phyloP scores from a whole-genome alignment of 2,113 vertebrate species.

The Willisornis vidua region DNA sequence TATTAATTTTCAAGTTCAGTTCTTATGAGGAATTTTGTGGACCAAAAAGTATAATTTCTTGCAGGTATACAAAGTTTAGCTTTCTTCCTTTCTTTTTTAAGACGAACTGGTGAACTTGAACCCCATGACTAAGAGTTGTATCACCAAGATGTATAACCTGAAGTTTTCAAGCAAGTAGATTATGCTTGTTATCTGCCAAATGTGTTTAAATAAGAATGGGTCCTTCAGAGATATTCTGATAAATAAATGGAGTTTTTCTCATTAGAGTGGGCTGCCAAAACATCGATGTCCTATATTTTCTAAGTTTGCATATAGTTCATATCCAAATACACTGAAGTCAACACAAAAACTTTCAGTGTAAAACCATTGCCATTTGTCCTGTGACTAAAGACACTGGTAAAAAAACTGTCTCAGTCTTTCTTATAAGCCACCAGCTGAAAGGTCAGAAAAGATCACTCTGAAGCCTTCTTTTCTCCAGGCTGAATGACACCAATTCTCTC shows the following conservation, averaged over 20 bases:
- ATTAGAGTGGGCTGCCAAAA: neutral
- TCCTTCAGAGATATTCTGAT: neutral
- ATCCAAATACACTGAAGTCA: neutral
- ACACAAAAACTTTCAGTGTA: neutral
- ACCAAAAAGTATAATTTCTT: neutral
- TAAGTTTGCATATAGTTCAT: neutral
- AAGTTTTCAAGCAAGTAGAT: neutral
- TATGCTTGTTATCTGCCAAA: neutral
- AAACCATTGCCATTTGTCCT: rapidly evolving
- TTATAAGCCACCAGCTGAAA: neutral
- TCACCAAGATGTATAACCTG: rapidly evolving
- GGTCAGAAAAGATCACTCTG: neutral
- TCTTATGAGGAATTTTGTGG: neutral
- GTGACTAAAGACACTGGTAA: neutral
- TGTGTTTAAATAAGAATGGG: neutral
- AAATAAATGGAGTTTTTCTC: neutral
- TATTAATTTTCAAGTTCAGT: neutral
- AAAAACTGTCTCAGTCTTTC: neutral
- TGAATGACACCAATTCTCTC: neutral
- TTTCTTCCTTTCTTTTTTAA: neutral
- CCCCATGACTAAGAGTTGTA: neutral
- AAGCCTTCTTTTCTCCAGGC: neutral
- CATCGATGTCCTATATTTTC: neutral
- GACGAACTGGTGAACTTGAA: neutral
- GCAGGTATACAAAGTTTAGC: neutral